These are phyloP conservation scores for Cotesia typhae DNA, from an alignment of 1,140 invertebrate genomes.

Conservation along the genomic window DNA sequence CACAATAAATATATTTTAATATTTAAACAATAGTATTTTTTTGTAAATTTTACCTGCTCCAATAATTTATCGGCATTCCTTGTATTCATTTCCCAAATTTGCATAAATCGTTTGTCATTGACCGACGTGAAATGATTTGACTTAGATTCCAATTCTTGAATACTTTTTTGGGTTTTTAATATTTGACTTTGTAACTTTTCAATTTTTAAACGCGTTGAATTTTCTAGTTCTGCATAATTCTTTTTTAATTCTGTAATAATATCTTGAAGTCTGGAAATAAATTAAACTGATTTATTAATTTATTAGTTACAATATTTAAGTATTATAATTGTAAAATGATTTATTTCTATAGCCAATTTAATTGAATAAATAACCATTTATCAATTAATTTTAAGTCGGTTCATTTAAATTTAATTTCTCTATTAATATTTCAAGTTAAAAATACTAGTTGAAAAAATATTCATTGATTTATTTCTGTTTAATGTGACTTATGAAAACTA, in stretches of 20 bases:
- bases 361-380: no score
- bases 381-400: no score
- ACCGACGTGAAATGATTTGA: conserved; percentile 71
- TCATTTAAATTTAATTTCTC: no score
- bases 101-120: conserved; percentile 68
- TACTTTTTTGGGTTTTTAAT: conserved; percentile 70
- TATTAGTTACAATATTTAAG: no score
- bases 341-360: no score
- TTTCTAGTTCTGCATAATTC: conserved; percentile 69
- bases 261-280: conserved; percentile 74
- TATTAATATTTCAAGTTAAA: no score
- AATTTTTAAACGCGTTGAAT: conserved; percentile 68
- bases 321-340: no score
- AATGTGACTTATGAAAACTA: no score
- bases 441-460: no score
- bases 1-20: conserved; percentile 17
- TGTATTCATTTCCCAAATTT: conserved; percentile 77
- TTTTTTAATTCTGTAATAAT: conserved; percentile 73
- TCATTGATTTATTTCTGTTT: no score
- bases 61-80: conserved; percentile 69
- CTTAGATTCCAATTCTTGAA: conserved; percentile 74
- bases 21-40: no score
- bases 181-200: conserved; percentile 70
- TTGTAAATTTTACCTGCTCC: conserved; percentile 56
- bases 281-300: conserved; percentile 5